Evolutionary conservation across 2,888 invertebrate species (phyloP).

Genomic region (Oscheius sp.): DNA sequence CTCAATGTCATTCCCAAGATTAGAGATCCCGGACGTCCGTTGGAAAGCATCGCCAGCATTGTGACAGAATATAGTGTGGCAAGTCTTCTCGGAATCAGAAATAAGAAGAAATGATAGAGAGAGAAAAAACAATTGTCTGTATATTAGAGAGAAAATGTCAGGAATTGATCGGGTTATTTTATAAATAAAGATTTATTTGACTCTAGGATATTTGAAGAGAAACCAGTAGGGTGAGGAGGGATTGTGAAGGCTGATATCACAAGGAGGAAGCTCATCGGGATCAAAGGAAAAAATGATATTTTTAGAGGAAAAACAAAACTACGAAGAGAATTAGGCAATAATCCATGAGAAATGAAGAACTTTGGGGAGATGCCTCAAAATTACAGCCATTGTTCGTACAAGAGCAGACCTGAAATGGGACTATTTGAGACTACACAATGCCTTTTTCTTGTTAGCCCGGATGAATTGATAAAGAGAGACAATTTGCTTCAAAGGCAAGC

Average conservation of each 20-base stretch:
- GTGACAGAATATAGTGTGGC: conserved; percentile 51
- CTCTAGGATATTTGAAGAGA: background rate
- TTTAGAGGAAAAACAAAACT: background rate
- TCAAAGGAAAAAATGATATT: background rate
- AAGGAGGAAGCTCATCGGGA: conserved; percentile 16
- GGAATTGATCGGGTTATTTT: conserved; percentile 11
- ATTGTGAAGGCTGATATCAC: conserved; percentile 2
- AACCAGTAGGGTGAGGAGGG: conserved; percentile 9
- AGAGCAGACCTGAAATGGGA: conserved; percentile 41
- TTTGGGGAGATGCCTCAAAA: conserved; percentile 24
- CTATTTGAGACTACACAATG: background rate
- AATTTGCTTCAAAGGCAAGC: too few relatives aligned
- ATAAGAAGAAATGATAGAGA: background rate
- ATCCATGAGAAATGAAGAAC: background rate
- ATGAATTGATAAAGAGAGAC: too few relatives aligned
- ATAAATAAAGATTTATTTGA: conserved; percentile 12
- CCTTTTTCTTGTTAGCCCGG: background rate
- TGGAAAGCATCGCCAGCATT: conserved; percentile 52
- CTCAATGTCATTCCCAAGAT: conserved; percentile 65
- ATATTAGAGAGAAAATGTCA: conserved; percentile 16
- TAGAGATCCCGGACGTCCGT: conserved; percentile 45
- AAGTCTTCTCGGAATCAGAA: conserved; percentile 42
- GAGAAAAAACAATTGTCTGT: background rate
- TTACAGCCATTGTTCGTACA: conserved; percentile 54
- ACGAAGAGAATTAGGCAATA: background rate